Conservation (phyloP, 2,113 vertebrate species). For the Globicephala melas region DNA sequence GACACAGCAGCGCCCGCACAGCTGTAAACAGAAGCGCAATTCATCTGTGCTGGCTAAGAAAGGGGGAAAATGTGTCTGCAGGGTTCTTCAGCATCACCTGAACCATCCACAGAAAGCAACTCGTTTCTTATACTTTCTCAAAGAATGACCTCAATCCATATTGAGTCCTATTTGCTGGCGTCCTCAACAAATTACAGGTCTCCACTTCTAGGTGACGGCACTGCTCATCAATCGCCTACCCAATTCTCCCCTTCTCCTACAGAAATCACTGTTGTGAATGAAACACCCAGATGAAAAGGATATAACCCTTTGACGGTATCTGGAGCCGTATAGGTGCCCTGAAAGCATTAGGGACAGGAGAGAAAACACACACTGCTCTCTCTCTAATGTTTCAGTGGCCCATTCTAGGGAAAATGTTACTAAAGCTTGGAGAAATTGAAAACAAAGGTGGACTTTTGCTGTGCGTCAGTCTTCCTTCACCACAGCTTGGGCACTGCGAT, state of each 20-base stretch:
- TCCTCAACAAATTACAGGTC: not conserved
- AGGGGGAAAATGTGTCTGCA: not conserved
- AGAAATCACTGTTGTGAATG: not conserved
- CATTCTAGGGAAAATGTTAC: accelerated
- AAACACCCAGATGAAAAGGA: not conserved
- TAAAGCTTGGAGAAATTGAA: not conserved
- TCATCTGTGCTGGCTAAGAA: not conserved
- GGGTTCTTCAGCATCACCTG: not conserved
- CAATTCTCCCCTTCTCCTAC: not conserved
- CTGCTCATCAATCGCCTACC: accelerated
- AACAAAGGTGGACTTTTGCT: not conserved
- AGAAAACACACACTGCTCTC: no score
- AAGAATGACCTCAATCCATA: accelerated
- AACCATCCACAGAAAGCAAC: not conserved
- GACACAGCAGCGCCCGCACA: not conserved
- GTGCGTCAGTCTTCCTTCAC: accelerated
- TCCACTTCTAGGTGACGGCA: not conserved
- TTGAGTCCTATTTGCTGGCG: not conserved
- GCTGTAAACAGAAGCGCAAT: not conserved
- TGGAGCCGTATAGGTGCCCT: not conserved
- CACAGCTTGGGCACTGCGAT: not conserved
- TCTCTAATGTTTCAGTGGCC: no score
- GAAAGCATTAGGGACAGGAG: accelerated
- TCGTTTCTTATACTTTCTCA: not conserved
- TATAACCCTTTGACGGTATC: accelerated